Evolutionary conservation across 1,140 invertebrate species (phyloP), one percentile per base, ranked within the genome.

Genomic region (Drosophila obscura): DNA sequence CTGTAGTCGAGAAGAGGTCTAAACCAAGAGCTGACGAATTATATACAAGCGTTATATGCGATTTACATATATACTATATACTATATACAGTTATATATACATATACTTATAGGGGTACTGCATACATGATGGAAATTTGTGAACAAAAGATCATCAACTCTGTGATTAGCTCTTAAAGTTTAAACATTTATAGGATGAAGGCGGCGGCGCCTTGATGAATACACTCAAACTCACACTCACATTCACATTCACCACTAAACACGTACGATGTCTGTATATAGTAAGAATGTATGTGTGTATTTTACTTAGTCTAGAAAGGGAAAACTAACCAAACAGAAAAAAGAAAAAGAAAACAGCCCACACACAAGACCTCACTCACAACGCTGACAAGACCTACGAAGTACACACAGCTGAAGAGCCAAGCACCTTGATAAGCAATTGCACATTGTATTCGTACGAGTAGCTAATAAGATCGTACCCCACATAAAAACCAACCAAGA

Each of bases 131-230:
- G 81, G 65, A 81, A 85, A 88, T 80, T 74, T 89, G 85, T 84
- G 69, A 89, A 90, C 63, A 77, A 87, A 87, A 77, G 83, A 90
- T 90, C 87, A 90, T 90, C 87, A 90, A 90, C 88, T 90, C 87
- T 90, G 87, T 90, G 87, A 90, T 90, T 90, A 90, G 87, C 79
- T 90, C 79, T 90, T 88, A 90, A 89, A 84, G 79, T 82, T 85
- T 76, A 80, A 80, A 77, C 63, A 60, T 75, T 83, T 81, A 81
- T 81, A 77, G 77, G 46, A 57, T 11, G 50, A 64, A 24, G 39
- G 19, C 22, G 35, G 24, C 35, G 43, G 24, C 16, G 16, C 16
- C 16, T 16, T 16, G 16, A 16, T 43, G 6, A 48, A 51, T 49
- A 50, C n/a, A 46, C 4, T 35, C 28, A 15, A 46, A 56, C 24